A percentile compares a stretch with the other conserved stretches of the same genome.
Evolutionary conservation across 2,888 invertebrate genomes (phyloP).

Genomic region (Rhogogaster chlorosoma): DNA sequence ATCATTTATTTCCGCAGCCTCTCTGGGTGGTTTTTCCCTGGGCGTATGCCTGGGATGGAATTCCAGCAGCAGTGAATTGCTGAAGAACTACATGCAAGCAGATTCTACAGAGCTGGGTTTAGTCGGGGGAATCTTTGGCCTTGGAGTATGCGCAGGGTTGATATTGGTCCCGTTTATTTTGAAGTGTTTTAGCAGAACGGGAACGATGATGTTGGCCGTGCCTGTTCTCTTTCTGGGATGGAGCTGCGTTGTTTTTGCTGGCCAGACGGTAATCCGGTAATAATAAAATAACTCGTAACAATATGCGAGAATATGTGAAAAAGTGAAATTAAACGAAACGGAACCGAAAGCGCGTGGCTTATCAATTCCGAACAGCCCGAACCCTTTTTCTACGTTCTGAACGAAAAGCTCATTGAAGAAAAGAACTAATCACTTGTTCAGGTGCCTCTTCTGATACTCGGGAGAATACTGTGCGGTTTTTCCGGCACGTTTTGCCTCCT

Average conservation of each 20-base stretch:
- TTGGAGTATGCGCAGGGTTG: conserved; percentile 66
- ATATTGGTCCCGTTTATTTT: conserved; percentile 64
- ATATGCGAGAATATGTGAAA: not conserved
- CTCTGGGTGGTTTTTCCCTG: conserved; percentile 69
- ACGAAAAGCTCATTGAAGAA: not conserved
- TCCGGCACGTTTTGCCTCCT: conserved; percentile 65
- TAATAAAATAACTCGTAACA: not conserved
- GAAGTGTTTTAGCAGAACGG: conserved; percentile 59
- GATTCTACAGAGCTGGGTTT: conserved; percentile 64
- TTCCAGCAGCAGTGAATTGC: conserved; percentile 65
- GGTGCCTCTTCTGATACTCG: conserved; percentile 63
- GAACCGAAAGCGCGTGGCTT: not conserved
- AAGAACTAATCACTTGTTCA: conserved; percentile 12
- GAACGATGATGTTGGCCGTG: conserved; percentile 61
- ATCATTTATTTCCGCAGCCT: conserved; percentile 67
- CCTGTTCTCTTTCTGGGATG: conserved; percentile 57
- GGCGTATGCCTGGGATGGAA: conserved; percentile 73
- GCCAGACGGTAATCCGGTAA: conserved; percentile 61
- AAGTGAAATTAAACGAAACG: not conserved
- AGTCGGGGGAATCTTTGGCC: conserved; percentile 65
- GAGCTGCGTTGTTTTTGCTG: conserved; percentile 65
- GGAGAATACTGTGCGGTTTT: conserved; percentile 68
- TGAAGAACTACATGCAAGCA: conserved; percentile 64
- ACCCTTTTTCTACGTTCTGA: not conserved
- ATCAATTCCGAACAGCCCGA: not conserved